These are phyloP conservation scores for Pantherophis vulpinus DNA, from an alignment of 2,797 vertebrate genomes.

Conservation along the genomic window DNA sequence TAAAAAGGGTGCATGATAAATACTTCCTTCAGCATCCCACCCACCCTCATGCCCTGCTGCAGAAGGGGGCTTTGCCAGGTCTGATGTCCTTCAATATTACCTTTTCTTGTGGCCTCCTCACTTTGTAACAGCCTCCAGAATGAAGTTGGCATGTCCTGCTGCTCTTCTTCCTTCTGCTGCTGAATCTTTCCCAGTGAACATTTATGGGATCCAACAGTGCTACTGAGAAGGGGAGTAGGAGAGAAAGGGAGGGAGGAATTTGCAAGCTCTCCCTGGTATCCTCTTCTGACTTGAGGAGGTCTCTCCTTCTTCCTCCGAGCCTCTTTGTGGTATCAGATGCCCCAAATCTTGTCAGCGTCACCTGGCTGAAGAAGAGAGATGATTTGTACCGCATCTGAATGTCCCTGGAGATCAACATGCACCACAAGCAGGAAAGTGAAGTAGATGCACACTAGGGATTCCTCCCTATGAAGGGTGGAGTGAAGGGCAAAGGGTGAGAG, in stretches of 20 bases:
- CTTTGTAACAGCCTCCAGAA: not conserved
- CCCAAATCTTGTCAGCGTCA: not conserved
- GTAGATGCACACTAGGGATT: not conserved
- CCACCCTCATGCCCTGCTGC: no score
- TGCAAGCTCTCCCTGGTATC: not conserved
- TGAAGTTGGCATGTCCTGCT: fast-evolving
- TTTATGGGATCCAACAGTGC: no score
- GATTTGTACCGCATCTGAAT: not conserved
- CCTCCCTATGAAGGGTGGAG: not conserved
- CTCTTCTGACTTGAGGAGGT: not conserved
- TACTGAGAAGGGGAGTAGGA: not conserved
- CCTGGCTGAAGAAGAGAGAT: not conserved
- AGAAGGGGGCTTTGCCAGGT: not conserved
- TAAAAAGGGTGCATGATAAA: not conserved
- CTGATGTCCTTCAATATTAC: not conserved
- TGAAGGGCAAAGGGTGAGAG: no score
- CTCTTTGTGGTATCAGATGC: not conserved
- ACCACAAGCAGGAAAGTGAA: not conserved
- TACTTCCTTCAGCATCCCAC: no score
- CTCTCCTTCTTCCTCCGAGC: not conserved
- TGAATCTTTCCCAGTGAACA: no score
- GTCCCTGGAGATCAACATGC: not conserved
- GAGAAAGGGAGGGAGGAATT: not conserved
- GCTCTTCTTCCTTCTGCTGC: not conserved
- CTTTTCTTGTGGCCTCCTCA: not conserved